Conservation (phyloP, 2,113 vertebrate species). For the Apus apus region DNA sequence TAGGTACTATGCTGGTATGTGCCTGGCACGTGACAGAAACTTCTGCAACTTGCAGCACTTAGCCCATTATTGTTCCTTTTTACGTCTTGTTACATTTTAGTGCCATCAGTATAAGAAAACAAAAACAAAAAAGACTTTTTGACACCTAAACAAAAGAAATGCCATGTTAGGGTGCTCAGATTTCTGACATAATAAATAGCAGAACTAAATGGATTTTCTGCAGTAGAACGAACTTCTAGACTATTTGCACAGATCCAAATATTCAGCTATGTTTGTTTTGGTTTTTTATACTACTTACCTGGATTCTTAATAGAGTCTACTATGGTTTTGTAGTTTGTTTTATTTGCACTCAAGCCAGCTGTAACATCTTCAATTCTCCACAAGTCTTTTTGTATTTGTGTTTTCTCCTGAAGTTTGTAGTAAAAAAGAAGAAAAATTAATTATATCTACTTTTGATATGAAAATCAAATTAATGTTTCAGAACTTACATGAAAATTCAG, state of each 20-base stretch:
- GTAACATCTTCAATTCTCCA: conserved; percentile 97
- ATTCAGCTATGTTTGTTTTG: neutral
- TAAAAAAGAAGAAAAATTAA: neutral
- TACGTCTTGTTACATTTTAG: neutral
- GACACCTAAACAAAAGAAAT: neutral
- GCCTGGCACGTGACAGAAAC: neutral
- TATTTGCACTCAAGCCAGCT: conserved; percentile 93
- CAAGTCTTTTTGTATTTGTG: conserved; percentile 93
- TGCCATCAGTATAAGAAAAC: neutral
- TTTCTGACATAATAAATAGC: neutral
- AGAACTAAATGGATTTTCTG: neutral
- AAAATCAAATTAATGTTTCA: neutral
- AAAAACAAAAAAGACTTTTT: neutral
- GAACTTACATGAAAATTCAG: neutral
- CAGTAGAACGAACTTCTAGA: neutral
- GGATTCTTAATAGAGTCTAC: conserved; percentile 95
- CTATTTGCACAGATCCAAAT: neutral
- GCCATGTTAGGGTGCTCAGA: neutral
- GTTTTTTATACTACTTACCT: conserved; percentile 74
- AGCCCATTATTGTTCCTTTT: neutral
- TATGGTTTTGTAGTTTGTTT: conserved; percentile 92
- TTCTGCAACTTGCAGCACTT: neutral
- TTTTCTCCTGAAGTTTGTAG: conserved; percentile 83
- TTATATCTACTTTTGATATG: neutral
- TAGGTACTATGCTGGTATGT: neutral